Evolutionary conservation across 2,113 vertebrate genomes (phyloP), one percentile per base, ranked within the genome.

Genomic region (Rousettus leschenaultii): DNA sequence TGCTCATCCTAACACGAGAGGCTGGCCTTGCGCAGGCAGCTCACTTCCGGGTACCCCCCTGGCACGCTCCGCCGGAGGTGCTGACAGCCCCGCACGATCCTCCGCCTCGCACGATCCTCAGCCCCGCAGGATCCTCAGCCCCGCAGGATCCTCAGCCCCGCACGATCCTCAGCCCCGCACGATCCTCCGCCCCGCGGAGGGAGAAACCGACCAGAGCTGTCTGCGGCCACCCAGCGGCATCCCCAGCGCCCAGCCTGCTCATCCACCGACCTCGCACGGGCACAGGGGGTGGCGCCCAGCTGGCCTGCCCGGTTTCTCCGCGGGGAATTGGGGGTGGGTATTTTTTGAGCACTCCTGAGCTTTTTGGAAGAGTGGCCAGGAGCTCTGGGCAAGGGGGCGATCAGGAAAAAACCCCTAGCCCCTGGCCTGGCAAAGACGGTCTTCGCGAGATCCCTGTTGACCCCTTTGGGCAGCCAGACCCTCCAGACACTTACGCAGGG

Each of bases 211-310:
- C 26, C 22, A 2, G 21, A 30, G 35, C 53, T 24, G 14, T 26
- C 12, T 68, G 43, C 33, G 53, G 22, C 33, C 66, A 22, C 35
- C 6, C 3, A 1, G 53, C 0, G 3, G 28, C 43, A 15, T 8
- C 51, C n/a, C 80, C 59, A 22, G 22, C 53, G 9, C 33, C 6
- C 3, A n/a, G 57, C 38, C 86, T 59, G 57, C 30, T 28, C 1
- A 7, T 22, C 66, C 57, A 30, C 22, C 3, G 12, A 38, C 35
- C 53, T 28, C 4, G 5, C 2, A 38, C 53, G 33, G 55, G 63
- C 10, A 12, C 51, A 80, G 75, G 82, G 33, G 68, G 48, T 33
- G 28, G 75, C 33, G 3, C 19, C 75, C 26, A 40, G 65, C 18
- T 18, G 48, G 45, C 70, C 51, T 35, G 43, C 59, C 13, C 59